Conservation (phyloP, 2,113 vertebrate species). For the Pelecanus crispus region DNA sequence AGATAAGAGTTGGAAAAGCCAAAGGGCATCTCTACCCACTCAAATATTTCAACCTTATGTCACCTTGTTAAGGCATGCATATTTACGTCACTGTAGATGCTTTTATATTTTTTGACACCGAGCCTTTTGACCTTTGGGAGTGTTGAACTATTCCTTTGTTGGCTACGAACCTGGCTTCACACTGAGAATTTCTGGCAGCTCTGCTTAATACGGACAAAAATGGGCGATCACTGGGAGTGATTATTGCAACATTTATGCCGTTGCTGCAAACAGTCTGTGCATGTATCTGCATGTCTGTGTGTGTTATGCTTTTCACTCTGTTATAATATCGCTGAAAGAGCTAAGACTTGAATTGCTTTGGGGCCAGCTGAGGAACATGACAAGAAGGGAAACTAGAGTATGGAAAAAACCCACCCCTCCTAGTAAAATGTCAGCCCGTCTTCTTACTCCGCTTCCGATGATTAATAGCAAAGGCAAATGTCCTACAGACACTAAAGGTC, state of each 20-base stretch:
- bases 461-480: neutral
- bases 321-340: neutral
- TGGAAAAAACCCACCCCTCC: neutral
- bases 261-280: constrained; percentile 18
- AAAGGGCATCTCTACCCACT: constrained; percentile 48
- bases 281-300: neutral
- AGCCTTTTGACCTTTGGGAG: constrained; percentile 59
- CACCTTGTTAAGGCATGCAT: constrained; percentile 50
- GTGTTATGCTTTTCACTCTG: neutral
- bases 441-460: neutral
- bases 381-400: neutral
- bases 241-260: neutral
- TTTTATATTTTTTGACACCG: constrained; percentile 53
- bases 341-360: neutral
- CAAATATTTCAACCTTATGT: constrained; percentile 39
- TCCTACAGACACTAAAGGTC: neutral
- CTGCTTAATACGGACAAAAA: neutral
- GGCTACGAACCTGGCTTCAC: neutral
- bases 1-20: constrained; percentile 8
- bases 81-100: constrained; percentile 41
- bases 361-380: neutral
- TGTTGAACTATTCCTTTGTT: constrained; percentile 37
- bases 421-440: neutral
- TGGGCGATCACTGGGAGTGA: neutral
- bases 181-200: neutral